These are phyloP conservation scores for Thalassophryne amazonica DNA, from an alignment of 2,797 vertebrate genomes.

Conservation along the genomic window DNA sequence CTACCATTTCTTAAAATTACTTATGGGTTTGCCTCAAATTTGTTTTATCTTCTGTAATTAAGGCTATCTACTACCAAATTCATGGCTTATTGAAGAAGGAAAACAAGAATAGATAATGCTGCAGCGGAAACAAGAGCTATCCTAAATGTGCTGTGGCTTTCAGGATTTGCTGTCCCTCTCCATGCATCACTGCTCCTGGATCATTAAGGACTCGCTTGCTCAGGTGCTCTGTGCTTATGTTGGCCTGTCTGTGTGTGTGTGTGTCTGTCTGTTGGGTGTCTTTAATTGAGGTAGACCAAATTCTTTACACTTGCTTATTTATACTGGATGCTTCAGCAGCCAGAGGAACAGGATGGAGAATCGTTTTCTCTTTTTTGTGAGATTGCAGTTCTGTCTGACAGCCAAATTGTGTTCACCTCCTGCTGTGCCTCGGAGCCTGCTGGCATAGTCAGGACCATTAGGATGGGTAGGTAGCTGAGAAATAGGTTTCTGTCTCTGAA, in stretches of 20 bases:
- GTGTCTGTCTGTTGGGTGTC: slow-evolving; percentile 27
- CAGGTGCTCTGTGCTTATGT: slow-evolving; percentile 31
- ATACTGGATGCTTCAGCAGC: slow-evolving; percentile 39
- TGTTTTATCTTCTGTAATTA: too few species aligned
- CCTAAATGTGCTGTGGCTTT: slow-evolving; percentile 17
- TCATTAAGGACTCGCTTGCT: slow-evolving; percentile 45
- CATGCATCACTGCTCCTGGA: slow-evolving; percentile 30
- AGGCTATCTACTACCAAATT: too few species aligned
- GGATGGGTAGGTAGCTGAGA: slow-evolving; percentile 50
- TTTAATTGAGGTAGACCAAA: slow-evolving; percentile 57
- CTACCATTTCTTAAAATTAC: too few species aligned
- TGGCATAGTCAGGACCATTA: slow-evolving; percentile 36
- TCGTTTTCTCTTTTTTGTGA: slow-evolving; percentile 14
- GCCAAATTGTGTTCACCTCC: slow-evolving; percentile 25
- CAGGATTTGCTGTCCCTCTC: slow-evolving; percentile 24
- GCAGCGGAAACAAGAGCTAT: slow-evolving; percentile 1
- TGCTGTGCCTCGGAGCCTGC: slow-evolving; percentile 29
- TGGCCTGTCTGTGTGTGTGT: slow-evolving; percentile 14
- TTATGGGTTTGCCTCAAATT: too few species aligned
- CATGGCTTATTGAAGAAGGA: too few species aligned
- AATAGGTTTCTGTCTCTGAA: slow-evolving; percentile 39
- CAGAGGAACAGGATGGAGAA: slow-evolving; percentile 30
- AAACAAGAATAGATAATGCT: too few species aligned
- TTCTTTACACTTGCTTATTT: slow-evolving; percentile 53
- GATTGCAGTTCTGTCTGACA: background rate